Evolutionary conservation across 2,888 invertebrate genomes (phyloP).

Genomic region (Nemotelus pantherinus): DNA sequence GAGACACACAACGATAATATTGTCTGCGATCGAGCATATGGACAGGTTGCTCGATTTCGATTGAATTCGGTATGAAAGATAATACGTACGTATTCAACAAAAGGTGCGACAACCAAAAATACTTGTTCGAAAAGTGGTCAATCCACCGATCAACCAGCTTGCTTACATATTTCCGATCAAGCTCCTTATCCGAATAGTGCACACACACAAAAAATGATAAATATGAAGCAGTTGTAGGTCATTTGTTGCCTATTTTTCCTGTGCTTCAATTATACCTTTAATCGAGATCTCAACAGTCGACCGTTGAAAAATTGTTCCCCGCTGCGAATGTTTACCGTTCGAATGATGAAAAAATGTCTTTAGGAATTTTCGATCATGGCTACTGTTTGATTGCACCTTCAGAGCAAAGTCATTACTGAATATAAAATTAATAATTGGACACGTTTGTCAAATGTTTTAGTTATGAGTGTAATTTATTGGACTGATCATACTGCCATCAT

Average conservation of each 20-base stretch:
- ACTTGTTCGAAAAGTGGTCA: slow-evolving; percentile 6
- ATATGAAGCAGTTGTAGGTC: slow-evolving; percentile 38
- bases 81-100: slow-evolving; percentile 12
- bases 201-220: neutral
- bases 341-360: slow-evolving; percentile 11
- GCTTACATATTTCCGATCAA: neutral
- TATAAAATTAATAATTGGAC: slow-evolving; percentile 30
- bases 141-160: neutral
- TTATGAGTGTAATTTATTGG: neutral
- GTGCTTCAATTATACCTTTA: neutral
- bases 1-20: neutral
- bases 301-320: neutral
- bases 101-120: slow-evolving; percentile 33
- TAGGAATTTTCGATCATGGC: slow-evolving; percentile 29
- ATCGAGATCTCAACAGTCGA: neutral
- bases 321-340: slow-evolving; percentile 29
- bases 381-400: slow-evolving; percentile 27
- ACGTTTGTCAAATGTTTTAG: slow-evolving; percentile 19
- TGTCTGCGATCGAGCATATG: slow-evolving; percentile 7
- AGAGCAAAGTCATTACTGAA: neutral
- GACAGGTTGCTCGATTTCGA: neutral
- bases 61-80: neutral
- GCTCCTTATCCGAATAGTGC: neutral
- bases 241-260: slow-evolving; percentile 20
- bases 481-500: too few relatives aligned